Percentiles rank a stretch among this genome's conserved stretches.
Conservation (phyloP, 2,113 vertebrate species). For the Aythya baeri region DNA sequence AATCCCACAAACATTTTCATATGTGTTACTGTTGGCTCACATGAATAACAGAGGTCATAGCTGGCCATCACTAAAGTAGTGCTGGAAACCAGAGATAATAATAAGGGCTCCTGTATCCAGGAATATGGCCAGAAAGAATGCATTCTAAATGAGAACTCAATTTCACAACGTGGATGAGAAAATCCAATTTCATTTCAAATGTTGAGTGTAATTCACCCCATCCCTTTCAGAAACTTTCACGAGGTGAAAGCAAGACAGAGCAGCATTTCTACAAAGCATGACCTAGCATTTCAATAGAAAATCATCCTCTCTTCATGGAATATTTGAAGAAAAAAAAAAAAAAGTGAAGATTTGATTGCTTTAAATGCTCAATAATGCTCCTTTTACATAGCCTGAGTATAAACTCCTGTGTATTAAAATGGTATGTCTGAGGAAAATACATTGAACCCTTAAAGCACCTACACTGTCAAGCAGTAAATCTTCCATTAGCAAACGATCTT, state of each 20-base stretch:
- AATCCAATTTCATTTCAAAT: neutral
- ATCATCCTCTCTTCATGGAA: neutral
- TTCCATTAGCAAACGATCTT: neutral
- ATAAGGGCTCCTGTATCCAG: neutral
- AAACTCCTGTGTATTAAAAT: neutral
- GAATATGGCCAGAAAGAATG: neutral
- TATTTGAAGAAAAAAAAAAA: neutral
- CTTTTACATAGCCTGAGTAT: neutral
- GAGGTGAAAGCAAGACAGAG: neutral
- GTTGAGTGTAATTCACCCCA: neutral
- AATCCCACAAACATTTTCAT: neutral
- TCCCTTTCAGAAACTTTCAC: neutral
- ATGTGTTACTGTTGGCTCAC: neutral
- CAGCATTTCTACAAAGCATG: neutral
- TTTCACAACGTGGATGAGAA: neutral
- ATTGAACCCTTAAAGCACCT: neutral
- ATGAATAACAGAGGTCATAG: neutral
- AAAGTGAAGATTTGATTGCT: neutral
- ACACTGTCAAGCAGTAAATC: neutral
- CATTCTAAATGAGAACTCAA: neutral
- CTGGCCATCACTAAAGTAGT: accelerated
- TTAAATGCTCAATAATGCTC: neutral
- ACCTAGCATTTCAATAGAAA: neutral
- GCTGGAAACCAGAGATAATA: neutral
- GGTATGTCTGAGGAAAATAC: neutral